phyloP scores from a whole-genome alignment of 2,113 vertebrate genomes.

The Tapirus terrestris region DNA sequence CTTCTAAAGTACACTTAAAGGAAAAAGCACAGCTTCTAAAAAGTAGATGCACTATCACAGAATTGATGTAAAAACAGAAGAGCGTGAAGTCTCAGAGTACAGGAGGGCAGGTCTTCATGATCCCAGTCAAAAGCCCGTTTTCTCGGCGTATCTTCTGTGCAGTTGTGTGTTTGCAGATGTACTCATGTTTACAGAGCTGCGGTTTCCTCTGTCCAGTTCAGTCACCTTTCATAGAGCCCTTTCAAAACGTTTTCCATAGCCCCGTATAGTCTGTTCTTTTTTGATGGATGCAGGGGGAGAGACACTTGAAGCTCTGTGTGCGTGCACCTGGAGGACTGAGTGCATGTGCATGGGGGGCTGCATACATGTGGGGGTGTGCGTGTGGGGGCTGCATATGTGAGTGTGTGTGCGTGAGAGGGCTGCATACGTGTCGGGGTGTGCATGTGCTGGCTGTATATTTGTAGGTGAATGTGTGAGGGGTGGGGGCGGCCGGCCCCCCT shows the following conservation, averaged over 20 bases:
- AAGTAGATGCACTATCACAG: rapidly evolving
- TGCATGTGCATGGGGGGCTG: too few relatives aligned
- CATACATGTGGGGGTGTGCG: neutral
- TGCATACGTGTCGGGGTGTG: neutral
- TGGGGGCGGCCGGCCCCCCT: rapidly evolving
- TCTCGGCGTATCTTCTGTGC: rapidly evolving
- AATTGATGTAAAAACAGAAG: rapidly evolving
- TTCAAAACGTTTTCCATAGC: neutral
- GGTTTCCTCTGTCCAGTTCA: neutral
- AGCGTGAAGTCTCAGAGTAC: too few relatives aligned
- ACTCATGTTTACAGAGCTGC: rapidly evolving
- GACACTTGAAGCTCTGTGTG: neutral
- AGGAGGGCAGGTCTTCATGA: too few relatives aligned
- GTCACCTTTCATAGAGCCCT: rapidly evolving
- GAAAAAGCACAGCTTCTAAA: neutral
- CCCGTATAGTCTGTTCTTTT: neutral
- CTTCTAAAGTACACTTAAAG: neutral
- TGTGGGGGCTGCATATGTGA: rapidly evolving
- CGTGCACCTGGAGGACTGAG: too few relatives aligned
- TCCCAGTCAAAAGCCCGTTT: rapidly evolving
- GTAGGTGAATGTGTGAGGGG: neutral
- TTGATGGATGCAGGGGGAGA: too few relatives aligned
- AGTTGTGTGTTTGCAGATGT: rapidly evolving
- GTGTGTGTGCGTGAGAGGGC: too few relatives aligned
- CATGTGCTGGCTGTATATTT: neutral